Percentiles rank a stretch among this genome's conserved stretches.
Conservation (phyloP, 35 echinoderm and acorn worm species). For the Apostichopus japonicus region DNA sequence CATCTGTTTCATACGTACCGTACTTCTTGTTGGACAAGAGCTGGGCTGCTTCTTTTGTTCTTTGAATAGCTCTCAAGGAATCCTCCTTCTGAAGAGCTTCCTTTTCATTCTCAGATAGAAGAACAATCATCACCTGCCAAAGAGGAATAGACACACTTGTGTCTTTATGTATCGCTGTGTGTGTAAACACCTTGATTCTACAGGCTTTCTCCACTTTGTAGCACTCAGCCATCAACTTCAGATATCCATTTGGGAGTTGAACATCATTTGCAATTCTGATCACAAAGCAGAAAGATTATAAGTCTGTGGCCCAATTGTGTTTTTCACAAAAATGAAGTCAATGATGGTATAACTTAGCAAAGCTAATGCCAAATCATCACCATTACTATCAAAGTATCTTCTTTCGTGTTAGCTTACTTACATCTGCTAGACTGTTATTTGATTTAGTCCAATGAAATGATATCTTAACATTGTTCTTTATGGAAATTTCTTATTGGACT, state of each 20-base stretch:
- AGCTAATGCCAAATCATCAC: too few relatives aligned
- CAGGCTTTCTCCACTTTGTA: conserved; percentile 65
- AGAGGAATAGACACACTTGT: not conserved
- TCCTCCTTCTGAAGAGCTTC: conserved; percentile 73
- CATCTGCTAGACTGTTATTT: too few relatives aligned
- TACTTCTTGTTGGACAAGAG: conserved; percentile 86
- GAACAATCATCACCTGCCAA: conserved; percentile 89
- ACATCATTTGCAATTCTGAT: conserved; percentile 65
- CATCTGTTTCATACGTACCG: conserved; percentile 30
- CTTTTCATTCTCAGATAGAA: conserved; percentile 76
- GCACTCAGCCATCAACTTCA: conserved; percentile 83
- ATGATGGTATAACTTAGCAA: too few relatives aligned
- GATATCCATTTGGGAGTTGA: conserved; percentile 45
- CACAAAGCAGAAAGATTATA: too few relatives aligned
- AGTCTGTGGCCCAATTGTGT: too few relatives aligned
- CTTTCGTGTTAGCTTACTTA: too few relatives aligned
- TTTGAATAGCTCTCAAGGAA: conserved; percentile 52
- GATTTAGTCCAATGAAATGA: too few relatives aligned
- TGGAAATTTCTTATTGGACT: too few relatives aligned
- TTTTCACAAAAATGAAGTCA: too few relatives aligned
- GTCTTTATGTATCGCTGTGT: conserved; percentile 59
- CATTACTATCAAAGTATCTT: too few relatives aligned
- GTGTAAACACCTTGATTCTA: conserved; percentile 61
- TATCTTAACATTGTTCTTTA: too few relatives aligned
- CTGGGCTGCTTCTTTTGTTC: conserved; percentile 82